Conservation (phyloP, 1,140 invertebrate species). For the Globodera ellingtonae region DNA sequence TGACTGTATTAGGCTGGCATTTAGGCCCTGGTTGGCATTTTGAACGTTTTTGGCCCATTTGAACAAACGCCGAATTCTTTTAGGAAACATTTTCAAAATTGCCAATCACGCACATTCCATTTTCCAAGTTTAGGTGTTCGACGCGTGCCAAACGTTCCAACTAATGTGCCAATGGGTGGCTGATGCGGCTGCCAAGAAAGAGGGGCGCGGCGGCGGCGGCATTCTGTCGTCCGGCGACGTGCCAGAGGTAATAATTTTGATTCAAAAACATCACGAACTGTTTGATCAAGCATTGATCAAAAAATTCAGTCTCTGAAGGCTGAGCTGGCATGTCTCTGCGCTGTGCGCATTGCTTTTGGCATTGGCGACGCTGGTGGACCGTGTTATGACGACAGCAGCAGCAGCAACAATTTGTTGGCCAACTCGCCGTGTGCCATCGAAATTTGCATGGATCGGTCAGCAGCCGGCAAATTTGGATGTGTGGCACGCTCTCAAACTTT, state of each 20-base stretch:
- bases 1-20: no score
- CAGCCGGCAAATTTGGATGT: neutral
- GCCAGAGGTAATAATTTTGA: neutral
- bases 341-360: constrained; percentile 22
- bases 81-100: neutral
- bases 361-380: neutral
- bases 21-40: no score
- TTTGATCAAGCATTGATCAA: neutral
- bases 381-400: neutral
- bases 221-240: neutral
- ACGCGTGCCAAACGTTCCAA: constrained; percentile 41
- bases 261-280: no score
- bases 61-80: no score
- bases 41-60: no score
- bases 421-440: constrained; percentile 22
- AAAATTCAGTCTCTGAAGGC: neutral
- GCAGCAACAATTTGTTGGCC: constrained; percentile 12
- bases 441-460: constrained; percentile 23
- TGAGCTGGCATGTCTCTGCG: constrained; percentile 9
- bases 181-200: neutral
- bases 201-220: neutral
- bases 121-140: constrained; percentile 22
- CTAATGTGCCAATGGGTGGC: constrained; percentile 35
- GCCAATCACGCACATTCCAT: neutral
- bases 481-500: neutral